Evolutionary conservation across 2,113 vertebrate genomes (phyloP).

Genomic region (Pluvialis apricaria): DNA sequence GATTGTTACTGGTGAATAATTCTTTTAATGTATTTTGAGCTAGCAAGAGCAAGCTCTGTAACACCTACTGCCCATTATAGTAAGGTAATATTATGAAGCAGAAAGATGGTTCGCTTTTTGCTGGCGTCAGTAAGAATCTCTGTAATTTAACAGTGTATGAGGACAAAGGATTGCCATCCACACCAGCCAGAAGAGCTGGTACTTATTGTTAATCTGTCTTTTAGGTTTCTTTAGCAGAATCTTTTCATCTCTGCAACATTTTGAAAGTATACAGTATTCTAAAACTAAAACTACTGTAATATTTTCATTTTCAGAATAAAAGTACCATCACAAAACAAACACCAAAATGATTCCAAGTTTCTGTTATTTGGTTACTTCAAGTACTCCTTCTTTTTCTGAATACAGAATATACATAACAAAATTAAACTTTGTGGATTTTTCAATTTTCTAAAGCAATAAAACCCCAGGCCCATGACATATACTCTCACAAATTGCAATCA

Average conservation of each 20-base stretch:
- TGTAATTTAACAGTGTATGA: background rate
- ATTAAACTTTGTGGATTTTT: background rate
- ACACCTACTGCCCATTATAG: background rate
- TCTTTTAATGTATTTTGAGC: background rate
- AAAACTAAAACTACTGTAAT: background rate
- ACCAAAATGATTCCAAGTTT: background rate
- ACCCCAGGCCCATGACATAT: background rate
- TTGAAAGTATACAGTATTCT: background rate
- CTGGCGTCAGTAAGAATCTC: background rate
- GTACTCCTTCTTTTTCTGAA: background rate
- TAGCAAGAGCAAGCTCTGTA: background rate
- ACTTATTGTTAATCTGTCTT: background rate
- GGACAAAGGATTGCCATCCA: background rate
- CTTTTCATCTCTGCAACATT: background rate
- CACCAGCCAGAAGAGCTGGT: background rate
- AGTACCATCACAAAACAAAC: rapidly evolving
- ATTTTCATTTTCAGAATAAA: background rate
- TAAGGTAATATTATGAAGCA: background rate
- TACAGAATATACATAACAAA: background rate
- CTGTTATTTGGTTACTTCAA: background rate
- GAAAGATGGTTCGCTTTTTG: background rate
- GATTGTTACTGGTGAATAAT: background rate
- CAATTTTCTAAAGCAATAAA: background rate
- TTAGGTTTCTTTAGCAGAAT: background rate
- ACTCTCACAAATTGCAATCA: background rate